Conservation (phyloP, 2,113 vertebrate genomes). For the Pagrus major region DNA sequence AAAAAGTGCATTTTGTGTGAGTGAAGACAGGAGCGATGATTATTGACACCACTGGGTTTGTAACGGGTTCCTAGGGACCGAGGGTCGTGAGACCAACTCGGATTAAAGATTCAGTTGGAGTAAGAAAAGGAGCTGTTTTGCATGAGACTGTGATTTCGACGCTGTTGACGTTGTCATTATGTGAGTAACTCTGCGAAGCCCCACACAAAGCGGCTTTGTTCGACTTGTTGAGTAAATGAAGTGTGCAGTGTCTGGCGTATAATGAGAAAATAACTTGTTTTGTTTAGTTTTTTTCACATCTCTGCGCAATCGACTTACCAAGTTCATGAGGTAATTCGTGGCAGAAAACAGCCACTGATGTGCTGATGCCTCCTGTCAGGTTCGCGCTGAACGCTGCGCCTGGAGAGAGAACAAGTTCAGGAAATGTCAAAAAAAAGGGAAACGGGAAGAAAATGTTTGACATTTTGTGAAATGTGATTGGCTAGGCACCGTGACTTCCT, state of each 20-base stretch:
- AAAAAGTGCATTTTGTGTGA: not conserved
- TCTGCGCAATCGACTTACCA: slow-evolving; percentile 82
- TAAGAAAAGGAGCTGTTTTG: not conserved
- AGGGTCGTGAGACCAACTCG: not conserved
- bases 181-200: not conserved
- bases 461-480: not conserved
- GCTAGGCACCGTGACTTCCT: not conserved
- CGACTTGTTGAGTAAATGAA: slow-evolving; percentile 3
- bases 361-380: slow-evolving; percentile 96
- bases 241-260: not conserved
- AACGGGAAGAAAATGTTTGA: not conserved
- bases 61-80: slow-evolving; percentile 12
- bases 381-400: slow-evolving; percentile 97
- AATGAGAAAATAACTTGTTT: slow-evolving; percentile 11
- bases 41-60: slow-evolving; percentile 20
- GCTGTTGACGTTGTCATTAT: not conserved
- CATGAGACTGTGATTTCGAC: slow-evolving; percentile 2
- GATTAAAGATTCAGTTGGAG: slow-evolving; percentile 23
- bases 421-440: not conserved
- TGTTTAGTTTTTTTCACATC: not conserved
- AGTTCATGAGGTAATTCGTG: slow-evolving; percentile 98
- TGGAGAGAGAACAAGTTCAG: slow-evolving; percentile 60
- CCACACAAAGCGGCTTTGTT: slow-evolving; percentile 20
- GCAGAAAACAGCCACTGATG: slow-evolving; percentile 98
- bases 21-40: slow-evolving; percentile 20